A percentile compares a stretch with the other conserved stretches of the same genome.
phyloP scores from a whole-genome alignment of 1,140 invertebrate species.

The Agrypnia vestita region DNA sequence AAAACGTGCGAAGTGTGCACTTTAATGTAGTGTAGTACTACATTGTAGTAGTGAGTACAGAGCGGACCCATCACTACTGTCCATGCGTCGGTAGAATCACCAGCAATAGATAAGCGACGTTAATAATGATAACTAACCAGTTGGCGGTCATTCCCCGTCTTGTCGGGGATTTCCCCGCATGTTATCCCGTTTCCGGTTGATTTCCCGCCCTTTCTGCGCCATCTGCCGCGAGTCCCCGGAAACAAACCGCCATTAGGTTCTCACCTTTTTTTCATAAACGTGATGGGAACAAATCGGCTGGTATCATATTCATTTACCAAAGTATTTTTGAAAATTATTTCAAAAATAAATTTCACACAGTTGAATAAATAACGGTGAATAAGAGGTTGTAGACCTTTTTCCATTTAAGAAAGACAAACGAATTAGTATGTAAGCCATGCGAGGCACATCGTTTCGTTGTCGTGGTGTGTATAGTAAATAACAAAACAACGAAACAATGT shows the following conservation, averaged over 20 bases:
- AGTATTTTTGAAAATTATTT: background rate
- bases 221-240: constrained; percentile 27
- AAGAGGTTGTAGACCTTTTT: background rate
- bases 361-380: background rate
- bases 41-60: too few species aligned
- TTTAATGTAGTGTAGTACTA: too few species aligned
- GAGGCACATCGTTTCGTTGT: too few species aligned
- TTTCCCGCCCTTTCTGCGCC: constrained; percentile 24
- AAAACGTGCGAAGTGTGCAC: too few species aligned
- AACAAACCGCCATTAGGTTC: constrained; percentile 33
- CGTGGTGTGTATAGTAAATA: too few species aligned
- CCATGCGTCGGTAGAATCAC: background rate
- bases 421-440: too few species aligned
- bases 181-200: constrained; percentile 44
- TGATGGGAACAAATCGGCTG: constrained; percentile 27
- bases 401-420: too few species aligned
- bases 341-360: background rate
- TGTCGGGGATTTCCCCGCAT: constrained; percentile 28
- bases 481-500: too few species aligned
- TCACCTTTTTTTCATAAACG: constrained; percentile 4
- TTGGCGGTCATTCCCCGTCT: background rate
- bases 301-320: background rate
- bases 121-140: background rate
- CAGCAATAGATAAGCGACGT: constrained; percentile 9
- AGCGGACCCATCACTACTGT: too few species aligned